Base-by-base conservation (phyloP, 2,888 invertebrate genomes). In the Serripes groenlandicus region DNA sequence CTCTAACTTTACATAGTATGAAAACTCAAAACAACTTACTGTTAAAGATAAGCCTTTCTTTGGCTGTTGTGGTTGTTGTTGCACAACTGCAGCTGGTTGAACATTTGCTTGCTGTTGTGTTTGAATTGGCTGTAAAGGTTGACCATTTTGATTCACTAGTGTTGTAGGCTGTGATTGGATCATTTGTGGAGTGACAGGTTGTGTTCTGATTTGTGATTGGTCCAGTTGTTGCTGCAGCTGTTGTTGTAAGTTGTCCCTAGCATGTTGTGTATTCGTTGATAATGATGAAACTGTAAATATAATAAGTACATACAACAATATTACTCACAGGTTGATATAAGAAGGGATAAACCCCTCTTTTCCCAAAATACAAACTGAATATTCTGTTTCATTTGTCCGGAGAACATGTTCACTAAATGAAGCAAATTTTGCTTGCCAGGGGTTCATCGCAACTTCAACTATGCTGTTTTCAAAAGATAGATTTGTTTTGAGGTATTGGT, bases 21-120 rank as follows among this genome's bases (percentile, higher is more conserved):
- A n/a, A n/a, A 35, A 7, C 35, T 32, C 18, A 5, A 34, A 26
- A 66, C 26, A 21, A 49, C 93, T 91, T 87, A 95, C 95, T 35
- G 94, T 94, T 3, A 95, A 90, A 23, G 94, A 94, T 5, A 95
- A 89, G 28, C 92, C 93, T 79, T 93, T 94, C 79, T 93, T 94
- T n/a, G 88, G 87, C 69, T 84, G 88, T 81, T 83, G 88, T 62
- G 84, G 90, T 30, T 75, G 78, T 58, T 70, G 77, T 26, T 69
- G 75, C 42, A 42, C 34, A 34, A 52, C 34, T 56, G 49, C 54
- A 21, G 74, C 56, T 15, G 70, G 75, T 30, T 75, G 82, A 60
- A 75, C 70, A 72, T 78, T 83, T 26, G 54, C 87, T 52, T 75
- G 79, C 26, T 75, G 70, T 62, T 72, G 82, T 60, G 81, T 78